Evolutionary conservation across 1,140 invertebrate species (phyloP).

Genomic region (Limonius californicus): DNA sequence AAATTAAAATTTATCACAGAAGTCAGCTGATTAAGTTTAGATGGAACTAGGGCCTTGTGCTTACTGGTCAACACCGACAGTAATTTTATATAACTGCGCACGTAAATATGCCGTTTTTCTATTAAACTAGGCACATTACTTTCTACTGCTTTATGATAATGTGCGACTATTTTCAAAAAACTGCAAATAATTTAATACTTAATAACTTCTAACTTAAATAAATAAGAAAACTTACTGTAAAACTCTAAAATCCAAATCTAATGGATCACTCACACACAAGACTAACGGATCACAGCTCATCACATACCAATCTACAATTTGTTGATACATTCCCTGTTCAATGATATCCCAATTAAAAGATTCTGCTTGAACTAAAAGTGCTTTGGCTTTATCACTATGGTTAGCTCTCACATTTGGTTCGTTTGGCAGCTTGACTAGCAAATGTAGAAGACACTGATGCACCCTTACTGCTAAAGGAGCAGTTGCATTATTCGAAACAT

Average conservation of each 20-base stretch:
- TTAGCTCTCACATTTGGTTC: slow-evolving; percentile 64
- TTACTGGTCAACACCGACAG: slow-evolving; percentile 38
- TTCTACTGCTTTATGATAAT: slow-evolving; percentile 32
- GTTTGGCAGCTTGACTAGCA: slow-evolving; percentile 66
- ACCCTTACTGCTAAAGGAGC: slow-evolving; percentile 47
- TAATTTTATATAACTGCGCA: slow-evolving; percentile 41
- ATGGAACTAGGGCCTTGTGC: slow-evolving; percentile 32
- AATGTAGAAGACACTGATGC: slow-evolving; percentile 57
- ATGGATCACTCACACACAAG: slow-evolving; percentile 52
- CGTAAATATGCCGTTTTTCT: slow-evolving; percentile 40
- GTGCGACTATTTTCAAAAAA: slow-evolving; percentile 39
- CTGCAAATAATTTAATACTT: slow-evolving; percentile 31
- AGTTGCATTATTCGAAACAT: slow-evolving; percentile 42
- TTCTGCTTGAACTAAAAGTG: slow-evolving; percentile 59
- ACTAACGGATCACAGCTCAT: slow-evolving; percentile 71
- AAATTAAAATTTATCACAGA: slow-evolving; percentile 33
- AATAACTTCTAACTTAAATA: slow-evolving; percentile 11
- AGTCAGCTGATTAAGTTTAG: slow-evolving; percentile 34
- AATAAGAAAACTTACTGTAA: slow-evolving; percentile 44
- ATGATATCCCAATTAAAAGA: slow-evolving; percentile 67
- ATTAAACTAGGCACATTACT: slow-evolving; percentile 20
- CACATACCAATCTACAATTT: slow-evolving; percentile 72
- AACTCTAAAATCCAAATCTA: slow-evolving; percentile 49
- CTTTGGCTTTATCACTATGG: slow-evolving; percentile 41
- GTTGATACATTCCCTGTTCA: slow-evolving; percentile 62